Conservation (phyloP, 2,797 vertebrate species). For the Cirrhinus molitorella region DNA sequence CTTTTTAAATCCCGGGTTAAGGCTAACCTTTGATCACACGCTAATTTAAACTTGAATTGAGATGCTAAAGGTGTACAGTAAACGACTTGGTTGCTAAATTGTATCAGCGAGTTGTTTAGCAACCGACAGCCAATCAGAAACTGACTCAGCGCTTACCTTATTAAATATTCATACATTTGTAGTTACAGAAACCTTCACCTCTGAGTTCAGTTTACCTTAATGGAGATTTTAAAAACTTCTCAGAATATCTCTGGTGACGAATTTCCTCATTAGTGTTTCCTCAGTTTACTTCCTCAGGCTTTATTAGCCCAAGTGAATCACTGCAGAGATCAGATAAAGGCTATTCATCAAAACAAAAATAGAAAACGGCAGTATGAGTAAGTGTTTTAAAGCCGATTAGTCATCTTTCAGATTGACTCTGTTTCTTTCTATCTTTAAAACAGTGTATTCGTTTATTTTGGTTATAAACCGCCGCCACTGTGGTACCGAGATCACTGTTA, state of each 20-base stretch:
- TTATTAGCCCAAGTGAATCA: background rate
- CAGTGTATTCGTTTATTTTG: background rate
- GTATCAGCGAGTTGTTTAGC: background rate
- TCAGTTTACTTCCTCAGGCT: conserved; percentile 10
- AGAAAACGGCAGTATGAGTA: background rate
- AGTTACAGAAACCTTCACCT: background rate
- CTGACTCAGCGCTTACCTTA: background rate
- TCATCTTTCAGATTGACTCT: conserved; percentile 4
- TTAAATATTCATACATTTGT: background rate
- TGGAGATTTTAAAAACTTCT: background rate
- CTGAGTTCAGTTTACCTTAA: background rate
- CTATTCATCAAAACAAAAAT: background rate
- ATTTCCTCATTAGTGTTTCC: conserved; percentile 6
- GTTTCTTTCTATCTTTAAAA: background rate
- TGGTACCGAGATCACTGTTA: background rate
- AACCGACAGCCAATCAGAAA: conserved; percentile 7
- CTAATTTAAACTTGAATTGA: no score
- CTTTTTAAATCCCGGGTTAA: background rate
- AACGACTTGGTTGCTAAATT: background rate
- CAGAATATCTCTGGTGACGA: background rate
- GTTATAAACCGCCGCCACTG: background rate
- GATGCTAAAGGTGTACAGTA: background rate
- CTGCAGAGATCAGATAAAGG: background rate
- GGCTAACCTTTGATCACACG: background rate
- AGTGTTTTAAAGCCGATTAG: background rate